These are phyloP conservation scores for Bubo blakistoni DNA, from an alignment of 2,113 vertebrate genomes.

Conservation along the genomic window DNA sequence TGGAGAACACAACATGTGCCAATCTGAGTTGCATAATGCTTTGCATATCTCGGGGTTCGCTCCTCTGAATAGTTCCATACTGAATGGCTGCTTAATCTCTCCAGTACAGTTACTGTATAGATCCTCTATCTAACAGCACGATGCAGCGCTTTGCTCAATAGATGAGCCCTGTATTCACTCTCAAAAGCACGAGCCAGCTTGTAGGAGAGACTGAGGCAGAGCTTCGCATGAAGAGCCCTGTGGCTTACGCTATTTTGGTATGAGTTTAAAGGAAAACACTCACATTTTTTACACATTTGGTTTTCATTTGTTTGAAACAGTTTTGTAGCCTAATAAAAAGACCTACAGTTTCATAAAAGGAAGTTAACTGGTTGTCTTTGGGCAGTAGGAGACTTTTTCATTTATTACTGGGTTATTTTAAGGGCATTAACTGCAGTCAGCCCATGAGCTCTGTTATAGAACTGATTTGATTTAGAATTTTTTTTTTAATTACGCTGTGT, in stretches of 20 bases:
- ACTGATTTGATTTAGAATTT: conserved; percentile 3
- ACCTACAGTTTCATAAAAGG: conserved; percentile 68
- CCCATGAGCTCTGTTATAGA: neutral
- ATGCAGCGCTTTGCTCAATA: neutral
- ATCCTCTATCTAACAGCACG: neutral
- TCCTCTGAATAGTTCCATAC: conserved; percentile 14
- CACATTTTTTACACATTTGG: conserved; percentile 61
- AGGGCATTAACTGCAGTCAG: conserved; percentile 49
- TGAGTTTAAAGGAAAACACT: neutral
- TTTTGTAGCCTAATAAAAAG: conserved; percentile 73
- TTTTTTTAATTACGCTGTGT: neutral
- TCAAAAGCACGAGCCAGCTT: conserved; percentile 20
- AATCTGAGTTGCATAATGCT: conserved; percentile 49
- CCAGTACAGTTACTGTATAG: neutral
- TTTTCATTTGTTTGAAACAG: conserved; percentile 71
- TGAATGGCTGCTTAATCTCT: conserved; percentile 55
- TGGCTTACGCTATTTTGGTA: neutral
- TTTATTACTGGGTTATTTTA: conserved; percentile 70
- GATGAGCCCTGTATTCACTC: conserved; percentile 1
- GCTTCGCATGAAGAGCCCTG: neutral
- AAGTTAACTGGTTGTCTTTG: conserved; percentile 69
- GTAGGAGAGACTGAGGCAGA: neutral
- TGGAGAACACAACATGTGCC: conserved; percentile 34
- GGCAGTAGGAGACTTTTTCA: conserved; percentile 57
- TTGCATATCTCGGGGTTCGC: neutral